These are phyloP conservation scores for Drosophila sulfurigaster DNA, from an alignment of 1,140 invertebrate genomes.

Conservation along the genomic window DNA sequence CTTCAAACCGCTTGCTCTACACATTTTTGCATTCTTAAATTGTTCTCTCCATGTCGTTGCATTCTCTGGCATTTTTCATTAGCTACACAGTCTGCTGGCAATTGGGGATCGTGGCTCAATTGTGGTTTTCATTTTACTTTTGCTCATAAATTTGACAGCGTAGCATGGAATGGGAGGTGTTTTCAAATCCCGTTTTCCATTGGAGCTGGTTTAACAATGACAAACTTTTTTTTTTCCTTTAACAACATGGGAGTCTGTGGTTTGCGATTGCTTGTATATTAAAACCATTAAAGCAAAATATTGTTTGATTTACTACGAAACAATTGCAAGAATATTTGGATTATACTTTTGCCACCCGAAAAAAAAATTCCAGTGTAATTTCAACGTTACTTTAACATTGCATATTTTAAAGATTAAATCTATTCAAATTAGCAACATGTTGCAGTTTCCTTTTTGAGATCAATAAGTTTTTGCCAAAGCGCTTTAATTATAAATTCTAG, in stretches of 20 bases:
- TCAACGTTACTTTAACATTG: no score
- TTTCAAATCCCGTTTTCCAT: neutral
- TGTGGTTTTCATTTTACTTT: slow-evolving; percentile 6
- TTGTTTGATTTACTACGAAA: neutral
- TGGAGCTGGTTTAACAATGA: neutral
- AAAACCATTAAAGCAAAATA: neutral
- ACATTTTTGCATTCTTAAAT: slow-evolving; percentile 44
- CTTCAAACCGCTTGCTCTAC: neutral
- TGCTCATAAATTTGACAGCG: slow-evolving; percentile 32
- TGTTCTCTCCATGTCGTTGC: slow-evolving; percentile 23
- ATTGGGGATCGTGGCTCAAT: slow-evolving; percentile 22
- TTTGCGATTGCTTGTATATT: neutral
- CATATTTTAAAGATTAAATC: no score
- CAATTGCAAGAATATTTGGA: neutral
- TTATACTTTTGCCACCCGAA: no score
- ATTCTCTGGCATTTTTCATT: slow-evolving; percentile 51
- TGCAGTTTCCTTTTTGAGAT: no score
- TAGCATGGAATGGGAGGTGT: neutral
- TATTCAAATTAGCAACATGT: no score
- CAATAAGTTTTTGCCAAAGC: no score
- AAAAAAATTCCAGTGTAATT: no score
- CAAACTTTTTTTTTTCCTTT: neutral
- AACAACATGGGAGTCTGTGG: neutral
- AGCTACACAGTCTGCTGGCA: slow-evolving; percentile 30
- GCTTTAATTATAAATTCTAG: no score